Conservation (phyloP, 2,797 vertebrate species). For the Hapalemur alaotrensis region DNA sequence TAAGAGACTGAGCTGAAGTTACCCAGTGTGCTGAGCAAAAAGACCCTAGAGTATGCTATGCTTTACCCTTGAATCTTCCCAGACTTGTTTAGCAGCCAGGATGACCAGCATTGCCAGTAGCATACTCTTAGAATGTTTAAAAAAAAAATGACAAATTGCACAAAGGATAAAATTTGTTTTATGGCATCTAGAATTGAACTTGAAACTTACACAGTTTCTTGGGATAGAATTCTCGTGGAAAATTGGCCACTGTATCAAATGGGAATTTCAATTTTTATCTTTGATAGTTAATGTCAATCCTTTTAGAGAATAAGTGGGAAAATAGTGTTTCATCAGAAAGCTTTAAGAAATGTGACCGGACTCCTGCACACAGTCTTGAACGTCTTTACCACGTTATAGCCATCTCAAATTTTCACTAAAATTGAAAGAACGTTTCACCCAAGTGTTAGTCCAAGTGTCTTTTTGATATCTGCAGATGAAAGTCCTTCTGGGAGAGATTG, state of each 20-base stretch:
- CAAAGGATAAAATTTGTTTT: background rate
- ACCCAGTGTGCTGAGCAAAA: background rate
- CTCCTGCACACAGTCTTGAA: background rate
- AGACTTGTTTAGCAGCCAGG: background rate
- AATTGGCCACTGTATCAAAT: background rate
- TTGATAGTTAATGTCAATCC: background rate
- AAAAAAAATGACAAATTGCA: background rate
- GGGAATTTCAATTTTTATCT: conserved; percentile 31
- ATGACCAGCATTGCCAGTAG: background rate
- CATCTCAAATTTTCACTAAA: background rate
- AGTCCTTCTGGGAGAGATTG: background rate
- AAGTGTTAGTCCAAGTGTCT: background rate
- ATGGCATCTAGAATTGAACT: conserved; percentile 9
- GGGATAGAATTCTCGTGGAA: background rate
- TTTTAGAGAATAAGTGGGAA: background rate
- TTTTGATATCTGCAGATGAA: background rate
- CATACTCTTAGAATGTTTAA: background rate
- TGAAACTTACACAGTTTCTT: background rate
- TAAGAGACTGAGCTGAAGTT: background rate
- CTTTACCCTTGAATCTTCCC: background rate
- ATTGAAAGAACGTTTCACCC: background rate
- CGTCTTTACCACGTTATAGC: background rate
- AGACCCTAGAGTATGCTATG: background rate
- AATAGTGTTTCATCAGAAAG: conserved; percentile 19
- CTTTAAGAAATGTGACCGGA: background rate